These are phyloP conservation scores for Chlorops oryzae DNA, from an alignment of 1,140 invertebrate genomes.

Conservation along the genomic window DNA sequence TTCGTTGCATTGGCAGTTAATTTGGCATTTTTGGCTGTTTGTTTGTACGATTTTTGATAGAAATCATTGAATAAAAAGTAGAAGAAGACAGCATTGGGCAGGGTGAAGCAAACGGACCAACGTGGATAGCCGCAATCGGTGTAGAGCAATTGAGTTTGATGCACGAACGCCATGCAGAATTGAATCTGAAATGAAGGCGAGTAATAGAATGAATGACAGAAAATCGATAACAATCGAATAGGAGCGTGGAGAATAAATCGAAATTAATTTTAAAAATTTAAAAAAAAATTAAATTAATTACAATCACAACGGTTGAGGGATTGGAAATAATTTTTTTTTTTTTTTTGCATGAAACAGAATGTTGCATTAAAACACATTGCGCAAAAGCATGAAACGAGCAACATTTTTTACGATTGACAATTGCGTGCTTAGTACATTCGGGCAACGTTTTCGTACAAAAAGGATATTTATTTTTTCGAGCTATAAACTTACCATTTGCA, in stretches of 20 bases:
- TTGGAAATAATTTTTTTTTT: no score
- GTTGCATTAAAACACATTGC: no score
- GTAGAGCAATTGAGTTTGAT: slow-evolving; percentile 73
- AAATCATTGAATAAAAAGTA: slow-evolving; percentile 74
- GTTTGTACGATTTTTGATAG: slow-evolving; percentile 66
- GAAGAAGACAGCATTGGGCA: slow-evolving; percentile 77
- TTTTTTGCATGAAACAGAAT: no score
- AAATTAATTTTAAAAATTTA: no score
- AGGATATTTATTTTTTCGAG: no score
- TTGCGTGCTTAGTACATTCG: no score
- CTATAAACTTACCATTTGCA: slow-evolving; percentile 78
- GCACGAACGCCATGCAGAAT: slow-evolving; percentile 70
- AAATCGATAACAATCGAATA: no score
- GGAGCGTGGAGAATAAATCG: no score
- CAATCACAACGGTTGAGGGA: background rate
- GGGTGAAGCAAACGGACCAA: slow-evolving; percentile 63
- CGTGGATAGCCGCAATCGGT: slow-evolving; percentile 80
- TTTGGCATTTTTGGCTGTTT: slow-evolving; percentile 19
- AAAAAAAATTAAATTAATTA: background rate
- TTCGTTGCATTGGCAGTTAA: slow-evolving; percentile 24
- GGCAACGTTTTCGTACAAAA: no score
- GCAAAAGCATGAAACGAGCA: no score
- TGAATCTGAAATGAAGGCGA: slow-evolving; percentile 55
- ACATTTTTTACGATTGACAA: no score
- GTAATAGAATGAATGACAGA: background rate